phyloP scores from a whole-genome alignment of 2,797 vertebrate species.

The Pagetopsis macropterus region DNA sequence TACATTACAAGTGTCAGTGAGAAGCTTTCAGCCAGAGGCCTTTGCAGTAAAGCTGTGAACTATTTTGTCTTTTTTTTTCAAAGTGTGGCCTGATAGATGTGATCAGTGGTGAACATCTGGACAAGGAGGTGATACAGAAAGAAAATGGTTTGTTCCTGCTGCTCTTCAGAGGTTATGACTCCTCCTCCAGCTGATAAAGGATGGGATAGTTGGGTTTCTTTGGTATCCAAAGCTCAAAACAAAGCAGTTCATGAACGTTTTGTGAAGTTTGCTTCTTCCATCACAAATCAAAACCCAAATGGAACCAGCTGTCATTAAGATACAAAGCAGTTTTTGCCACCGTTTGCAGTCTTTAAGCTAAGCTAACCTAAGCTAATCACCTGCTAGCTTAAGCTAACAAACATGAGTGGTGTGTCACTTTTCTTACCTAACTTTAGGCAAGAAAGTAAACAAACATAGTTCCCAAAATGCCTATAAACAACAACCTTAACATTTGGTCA shows the following conservation, averaged over 20 bases:
- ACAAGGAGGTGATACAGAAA: conserved; percentile 25
- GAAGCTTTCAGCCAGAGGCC: conserved; percentile 10
- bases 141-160: conserved; percentile 36
- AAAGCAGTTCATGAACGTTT: not conserved
- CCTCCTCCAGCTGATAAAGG: conserved; percentile 1
- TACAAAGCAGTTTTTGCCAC: too few relatives aligned
- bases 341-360: too few relatives aligned
- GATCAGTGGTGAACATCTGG: conserved; percentile 37
- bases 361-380: too few relatives aligned
- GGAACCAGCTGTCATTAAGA: too few relatives aligned
- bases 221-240: not conserved
- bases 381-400: too few relatives aligned
- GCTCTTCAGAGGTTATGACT: conserved; percentile 28
- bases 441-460: too few relatives aligned
- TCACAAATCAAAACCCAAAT: not conserved
- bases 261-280: not conserved
- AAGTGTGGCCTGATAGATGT: conserved; percentile 1
- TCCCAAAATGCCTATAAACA: too few relatives aligned
- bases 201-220: not conserved
- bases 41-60: conserved; percentile 30
- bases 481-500: too few relatives aligned
- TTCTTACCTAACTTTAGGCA: too few relatives aligned
- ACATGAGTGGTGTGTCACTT: too few relatives aligned
- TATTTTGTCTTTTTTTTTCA: conserved; percentile 17
- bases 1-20: conserved; percentile 28